Base-by-base conservation (phyloP, 2,113 vertebrate genomes). In the Ahaetulla prasina region DNA sequence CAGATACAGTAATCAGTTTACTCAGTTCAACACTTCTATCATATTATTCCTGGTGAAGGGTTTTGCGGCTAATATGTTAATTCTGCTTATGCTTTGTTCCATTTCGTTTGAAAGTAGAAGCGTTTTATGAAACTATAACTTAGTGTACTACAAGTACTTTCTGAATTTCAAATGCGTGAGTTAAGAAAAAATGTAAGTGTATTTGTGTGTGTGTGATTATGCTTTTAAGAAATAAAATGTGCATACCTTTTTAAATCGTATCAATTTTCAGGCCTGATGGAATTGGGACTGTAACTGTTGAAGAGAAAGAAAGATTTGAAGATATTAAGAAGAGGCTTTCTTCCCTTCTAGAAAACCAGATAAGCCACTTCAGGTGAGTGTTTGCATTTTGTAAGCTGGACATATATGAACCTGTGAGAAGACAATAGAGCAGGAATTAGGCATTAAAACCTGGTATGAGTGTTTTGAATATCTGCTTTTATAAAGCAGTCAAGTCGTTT, bases 351-450 rank as follows among this genome's bases (percentile, higher is more conserved):
- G 99, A 99, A 96, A 98, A 98, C 94, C 99, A 99, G 95, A 99
- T 99, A 97, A 98, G 98, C 88, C 99, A 99, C 96, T 99, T 99
- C 94, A 98, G 99, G 99, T 99, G 96, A 91, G 91, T 96, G 87
- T 89, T 50, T 43, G 92, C 94, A 89, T 20, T 94, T 18, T 74
- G 10, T 20, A 50, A 39, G 23, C 52, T 90, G 39, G 45, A 8
- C 25, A 86, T 68, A 25, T 16, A 39, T 45, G 35, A 11, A 50
- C 11, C 12, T 68, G 20, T 47, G 23, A 92, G 49, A 16, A 50
- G 11, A 45, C 23, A 68, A 30, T 3, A 25, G 4, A 74, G 4
- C 35, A 74, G 23, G 16, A 91, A n/a, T 93, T 25, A 92, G 25
- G 43, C 1, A 43, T 54, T 52, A 92, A 74, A 80, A 12, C 20